These are phyloP conservation scores for Lordiphosa andalusiaca DNA, from an alignment of 2,888 invertebrate genomes.

Conservation along the genomic window DNA sequence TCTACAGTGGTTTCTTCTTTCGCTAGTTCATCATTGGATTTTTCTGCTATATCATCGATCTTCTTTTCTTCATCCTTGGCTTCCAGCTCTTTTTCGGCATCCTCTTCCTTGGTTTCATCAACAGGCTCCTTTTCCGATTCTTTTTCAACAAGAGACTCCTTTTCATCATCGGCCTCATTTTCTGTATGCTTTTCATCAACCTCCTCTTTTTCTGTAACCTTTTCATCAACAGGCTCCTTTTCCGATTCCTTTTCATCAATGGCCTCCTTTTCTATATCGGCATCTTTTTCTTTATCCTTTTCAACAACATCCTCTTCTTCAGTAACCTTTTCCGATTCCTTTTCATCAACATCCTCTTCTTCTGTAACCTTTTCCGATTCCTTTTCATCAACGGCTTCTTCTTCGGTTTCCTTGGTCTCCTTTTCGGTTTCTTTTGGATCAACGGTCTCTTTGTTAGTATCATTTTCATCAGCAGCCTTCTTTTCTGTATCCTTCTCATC, in stretches of 20 bases:
- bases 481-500: conserved; percentile 11
- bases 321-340: no score
- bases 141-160: conserved; percentile 14
- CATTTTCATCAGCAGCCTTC: conserved; percentile 16
- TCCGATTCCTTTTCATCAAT: conserved; percentile 4
- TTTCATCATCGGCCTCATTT: conserved; percentile 6
- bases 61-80: conserved; percentile 10
- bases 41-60: conserved; percentile 5
- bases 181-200: conserved; percentile 8
- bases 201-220: conserved; percentile 13
- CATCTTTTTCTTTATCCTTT: neutral
- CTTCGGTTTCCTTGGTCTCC: conserved; percentile 12
- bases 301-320: conserved; percentile 16
- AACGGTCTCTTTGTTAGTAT: neutral
- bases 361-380: conserved; percentile 11
- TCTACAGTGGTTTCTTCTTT: conserved; percentile 3
- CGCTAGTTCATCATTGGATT: conserved; percentile 12
- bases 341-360: conserved; percentile 14
- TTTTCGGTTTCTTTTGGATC: conserved; percentile 16
- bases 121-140: conserved; percentile 7
- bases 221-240: neutral
- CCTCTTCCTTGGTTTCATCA: neutral
- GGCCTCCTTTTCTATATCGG: conserved; percentile 14
- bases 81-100: neutral
- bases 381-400: conserved; percentile 4